These are phyloP conservation scores for Eulemur rubriventer DNA, from an alignment of 2,797 vertebrate species.

Conservation along the genomic window DNA sequence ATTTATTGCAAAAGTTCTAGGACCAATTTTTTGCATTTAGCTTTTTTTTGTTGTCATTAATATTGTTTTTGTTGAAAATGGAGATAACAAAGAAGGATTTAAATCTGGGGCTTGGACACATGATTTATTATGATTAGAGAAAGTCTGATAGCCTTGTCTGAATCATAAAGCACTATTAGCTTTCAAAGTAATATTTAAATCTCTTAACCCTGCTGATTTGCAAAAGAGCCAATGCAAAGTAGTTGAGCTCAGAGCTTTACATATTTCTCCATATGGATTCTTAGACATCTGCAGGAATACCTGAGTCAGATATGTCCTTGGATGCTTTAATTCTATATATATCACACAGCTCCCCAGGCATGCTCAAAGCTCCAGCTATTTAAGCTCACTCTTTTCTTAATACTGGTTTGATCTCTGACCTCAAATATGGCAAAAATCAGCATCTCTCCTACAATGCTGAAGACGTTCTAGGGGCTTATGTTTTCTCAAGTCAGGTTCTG, in stretches of 20 bases:
- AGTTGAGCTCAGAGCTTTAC: neutral
- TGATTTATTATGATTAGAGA: neutral
- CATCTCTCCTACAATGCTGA: neutral
- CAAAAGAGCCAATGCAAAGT: neutral
- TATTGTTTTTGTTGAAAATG: neutral
- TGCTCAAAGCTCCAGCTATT: neutral
- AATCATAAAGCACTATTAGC: neutral
- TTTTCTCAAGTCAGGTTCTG: neutral
- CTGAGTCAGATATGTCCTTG: neutral
- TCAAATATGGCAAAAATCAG: neutral
- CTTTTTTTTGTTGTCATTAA: neutral
- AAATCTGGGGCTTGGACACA: neutral
- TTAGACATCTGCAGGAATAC: neutral
- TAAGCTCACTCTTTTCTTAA: neutral
- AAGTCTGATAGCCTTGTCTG: neutral
- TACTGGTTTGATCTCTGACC: neutral
- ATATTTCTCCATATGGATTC: neutral
- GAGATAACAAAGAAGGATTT: neutral
- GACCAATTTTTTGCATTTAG: neutral
- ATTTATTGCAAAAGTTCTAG: neutral
- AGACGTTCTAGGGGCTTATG: neutral
- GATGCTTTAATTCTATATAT: neutral
- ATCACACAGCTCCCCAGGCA: neutral
- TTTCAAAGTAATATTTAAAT: conserved; percentile 14
- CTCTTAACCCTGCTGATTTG: neutral